Percentiles rank a stretch among this genome's conserved stretches.
Conservation (phyloP, 2,888 invertebrate genomes). For the Leptinotarsa peninsularis region DNA sequence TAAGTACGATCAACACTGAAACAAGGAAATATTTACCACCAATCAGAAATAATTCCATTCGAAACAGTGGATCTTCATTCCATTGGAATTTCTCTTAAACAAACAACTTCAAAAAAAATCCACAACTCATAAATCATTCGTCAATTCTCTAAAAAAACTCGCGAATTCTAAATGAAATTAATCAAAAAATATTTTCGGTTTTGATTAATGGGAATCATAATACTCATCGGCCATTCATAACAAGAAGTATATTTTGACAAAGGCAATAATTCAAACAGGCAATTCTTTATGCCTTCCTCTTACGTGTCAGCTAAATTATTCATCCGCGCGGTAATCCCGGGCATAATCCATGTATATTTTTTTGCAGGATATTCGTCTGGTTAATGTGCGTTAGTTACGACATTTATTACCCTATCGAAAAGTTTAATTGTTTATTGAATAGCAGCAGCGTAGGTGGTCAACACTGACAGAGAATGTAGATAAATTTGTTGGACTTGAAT, state of each 20-base stretch:
- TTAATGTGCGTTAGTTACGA: slow-evolving; percentile 8
- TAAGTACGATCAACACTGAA: no score
- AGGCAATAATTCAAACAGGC: background rate
- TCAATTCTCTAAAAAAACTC: background rate
- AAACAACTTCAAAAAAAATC: background rate
- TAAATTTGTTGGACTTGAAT: no score
- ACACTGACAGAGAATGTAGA: background rate
- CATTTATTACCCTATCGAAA: slow-evolving; percentile 12
- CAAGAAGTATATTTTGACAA: slow-evolving; percentile 14
- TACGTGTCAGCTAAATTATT: slow-evolving; percentile 2
- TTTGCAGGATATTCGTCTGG: slow-evolving; percentile 12
- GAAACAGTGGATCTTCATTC: no score
- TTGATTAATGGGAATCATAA: background rate
- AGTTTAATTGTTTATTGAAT: slow-evolving; percentile 9
- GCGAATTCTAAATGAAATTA: no score
- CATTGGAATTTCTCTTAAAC: background rate
- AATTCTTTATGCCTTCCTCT: slow-evolving; percentile 3
- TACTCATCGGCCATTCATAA: background rate
- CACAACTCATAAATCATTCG: background rate
- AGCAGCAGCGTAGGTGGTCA: slow-evolving; percentile 4
- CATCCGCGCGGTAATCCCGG: background rate
- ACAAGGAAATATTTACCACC: no score
- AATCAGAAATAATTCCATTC: no score
- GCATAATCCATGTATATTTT: slow-evolving; percentile 1
- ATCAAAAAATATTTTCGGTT: background rate